These are phyloP conservation scores for Hetaerina americana DNA, from an alignment of 1,140 invertebrate genomes.

Conservation along the genomic window DNA sequence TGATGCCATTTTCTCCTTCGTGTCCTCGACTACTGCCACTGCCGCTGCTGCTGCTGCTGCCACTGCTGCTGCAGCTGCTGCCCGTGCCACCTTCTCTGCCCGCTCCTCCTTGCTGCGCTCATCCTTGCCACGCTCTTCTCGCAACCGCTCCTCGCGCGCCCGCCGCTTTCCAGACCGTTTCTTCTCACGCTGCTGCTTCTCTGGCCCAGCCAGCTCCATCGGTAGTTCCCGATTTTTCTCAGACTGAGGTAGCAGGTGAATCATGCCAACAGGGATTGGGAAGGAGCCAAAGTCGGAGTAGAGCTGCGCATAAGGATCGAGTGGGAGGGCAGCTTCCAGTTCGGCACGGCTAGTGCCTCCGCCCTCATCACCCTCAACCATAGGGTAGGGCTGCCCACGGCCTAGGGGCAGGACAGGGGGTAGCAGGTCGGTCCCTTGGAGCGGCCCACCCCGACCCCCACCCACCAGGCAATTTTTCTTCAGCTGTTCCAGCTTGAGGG, in stretches of 20 bases:
- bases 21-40: too few species aligned
- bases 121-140: neutral
- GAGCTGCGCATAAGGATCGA: constrained; percentile 53
- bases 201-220: neutral
- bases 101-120: neutral
- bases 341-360: constrained; percentile 19
- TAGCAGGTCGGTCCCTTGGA: neutral
- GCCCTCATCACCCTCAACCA: constrained; percentile 21
- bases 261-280: constrained; percentile 69
- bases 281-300: constrained; percentile 70
- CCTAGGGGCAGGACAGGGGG: neutral
- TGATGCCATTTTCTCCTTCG: too few species aligned
- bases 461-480: constrained; percentile 66
- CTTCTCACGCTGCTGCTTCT: neutral
- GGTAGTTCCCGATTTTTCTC: constrained; percentile 48
- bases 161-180: neutral
- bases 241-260: constrained; percentile 60
- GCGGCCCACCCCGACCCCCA: constrained; percentile 31
- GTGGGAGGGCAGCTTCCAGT: constrained; percentile 28
- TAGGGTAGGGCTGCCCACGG: constrained; percentile 27
- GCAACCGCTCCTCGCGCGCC: neutral
- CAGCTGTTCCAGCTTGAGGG: constrained; percentile 70
- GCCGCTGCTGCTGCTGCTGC: too few species aligned
- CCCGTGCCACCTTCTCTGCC: neutral
- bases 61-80: too few species aligned